phyloP scores from a whole-genome alignment of 2,888 invertebrate genomes.

The Agrochola lota region DNA sequence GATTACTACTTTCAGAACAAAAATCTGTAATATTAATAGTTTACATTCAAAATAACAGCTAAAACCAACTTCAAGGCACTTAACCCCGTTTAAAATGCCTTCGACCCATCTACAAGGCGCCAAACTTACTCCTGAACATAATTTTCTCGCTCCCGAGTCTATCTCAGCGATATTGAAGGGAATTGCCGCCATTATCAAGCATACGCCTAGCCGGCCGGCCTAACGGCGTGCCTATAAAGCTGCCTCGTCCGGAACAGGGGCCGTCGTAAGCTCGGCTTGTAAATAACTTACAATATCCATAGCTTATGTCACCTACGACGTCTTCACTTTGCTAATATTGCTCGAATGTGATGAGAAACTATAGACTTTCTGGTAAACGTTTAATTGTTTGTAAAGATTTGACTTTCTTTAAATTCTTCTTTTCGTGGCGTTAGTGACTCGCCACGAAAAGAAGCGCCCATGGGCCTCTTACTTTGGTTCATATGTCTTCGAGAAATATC shows the following conservation, averaged over 20 bases:
- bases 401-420: no score
- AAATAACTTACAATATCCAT: slow-evolving; percentile 53
- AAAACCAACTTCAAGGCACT: not conserved
- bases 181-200: slow-evolving; percentile 47
- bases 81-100: slow-evolving; percentile 18
- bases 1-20: slow-evolving; percentile 2
- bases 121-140: slow-evolving; percentile 32
- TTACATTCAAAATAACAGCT: slow-evolving; percentile 4
- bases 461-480: no score
- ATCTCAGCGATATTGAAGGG: slow-evolving; percentile 49
- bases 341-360: not conserved
- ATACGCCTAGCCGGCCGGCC: slow-evolving; percentile 36
- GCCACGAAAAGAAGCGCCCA: no score
- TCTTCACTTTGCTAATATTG: slow-evolving; percentile 31
- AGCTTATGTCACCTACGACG: slow-evolving; percentile 36
- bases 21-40: slow-evolving; percentile 10
- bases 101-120: slow-evolving; percentile 5
- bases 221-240: slow-evolving; percentile 49
- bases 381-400: not conserved
- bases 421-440: no score
- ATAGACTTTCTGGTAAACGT: not conserved
- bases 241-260: slow-evolving; percentile 13
- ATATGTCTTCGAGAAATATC: no score
- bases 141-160: slow-evolving; percentile 32
- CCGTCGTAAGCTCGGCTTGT: slow-evolving; percentile 42